Evolutionary conservation across 1,140 invertebrate genomes (phyloP).

Genomic region (Bombyx mori): DNA sequence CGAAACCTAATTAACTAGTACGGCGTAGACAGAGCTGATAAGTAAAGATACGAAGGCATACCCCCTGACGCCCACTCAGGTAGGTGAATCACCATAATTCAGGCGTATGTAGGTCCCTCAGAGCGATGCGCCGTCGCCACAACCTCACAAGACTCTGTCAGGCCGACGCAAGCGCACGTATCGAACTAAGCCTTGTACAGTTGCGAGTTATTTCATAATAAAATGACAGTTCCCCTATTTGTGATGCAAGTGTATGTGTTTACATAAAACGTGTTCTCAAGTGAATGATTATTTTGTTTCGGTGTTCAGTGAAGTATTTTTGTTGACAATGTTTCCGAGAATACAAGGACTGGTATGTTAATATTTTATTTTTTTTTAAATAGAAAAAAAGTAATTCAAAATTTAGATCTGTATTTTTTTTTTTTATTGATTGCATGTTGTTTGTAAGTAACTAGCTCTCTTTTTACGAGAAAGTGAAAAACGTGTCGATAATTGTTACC

Average conservation of each 20-base stretch:
- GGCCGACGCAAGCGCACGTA: constrained; percentile 40
- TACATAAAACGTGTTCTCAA: background rate
- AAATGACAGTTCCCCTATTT: background rate
- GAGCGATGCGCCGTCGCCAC: background rate
- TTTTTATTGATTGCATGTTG: background rate
- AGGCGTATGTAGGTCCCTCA: background rate
- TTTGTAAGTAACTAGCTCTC: background rate
- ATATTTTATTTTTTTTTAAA: constrained; percentile 9
- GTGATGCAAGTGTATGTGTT: constrained; percentile 5
- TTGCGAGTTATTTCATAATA: constrained; percentile 2
- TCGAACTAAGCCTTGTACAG: constrained; percentile 3
- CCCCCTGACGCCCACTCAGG: constrained; percentile 13
- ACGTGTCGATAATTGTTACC: background rate
- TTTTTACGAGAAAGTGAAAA: background rate
- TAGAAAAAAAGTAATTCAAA: background rate
- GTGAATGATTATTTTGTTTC: constrained; percentile 7
- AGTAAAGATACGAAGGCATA: constrained; percentile 27
- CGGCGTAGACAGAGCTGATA: constrained; percentile 10
- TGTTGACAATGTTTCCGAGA: constrained; percentile 52
- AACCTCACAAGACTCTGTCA: constrained; percentile 25
- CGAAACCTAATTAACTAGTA: too few relatives aligned
- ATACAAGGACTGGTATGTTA: constrained; percentile 55
- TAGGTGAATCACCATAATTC: constrained; percentile 15
- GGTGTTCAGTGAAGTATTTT: constrained; percentile 23
- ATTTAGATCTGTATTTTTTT: background rate